A percentile compares a stretch with the other conserved stretches of the same genome.
phyloP scores from a whole-genome alignment of 2,113 vertebrate species.

The Pseudopipra pipra region DNA sequence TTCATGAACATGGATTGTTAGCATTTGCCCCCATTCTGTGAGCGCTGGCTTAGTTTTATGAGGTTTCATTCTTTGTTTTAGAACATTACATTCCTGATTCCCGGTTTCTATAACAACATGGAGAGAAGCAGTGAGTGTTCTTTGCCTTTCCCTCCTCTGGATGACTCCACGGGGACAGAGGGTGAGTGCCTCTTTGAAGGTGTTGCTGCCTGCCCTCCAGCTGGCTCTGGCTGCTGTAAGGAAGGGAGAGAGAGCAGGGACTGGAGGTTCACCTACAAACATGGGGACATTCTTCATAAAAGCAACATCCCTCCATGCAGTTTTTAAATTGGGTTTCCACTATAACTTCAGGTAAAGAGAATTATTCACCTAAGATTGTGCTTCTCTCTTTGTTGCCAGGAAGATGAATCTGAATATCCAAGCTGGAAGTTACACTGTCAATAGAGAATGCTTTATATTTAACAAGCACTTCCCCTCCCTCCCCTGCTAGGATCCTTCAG shows the following conservation, averaged over 20 bases:
- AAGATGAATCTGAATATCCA: neutral
- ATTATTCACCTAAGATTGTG: neutral
- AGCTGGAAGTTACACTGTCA: neutral
- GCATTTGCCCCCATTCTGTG: neutral
- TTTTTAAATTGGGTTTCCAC: neutral
- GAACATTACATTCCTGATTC: slow-evolving; percentile 90
- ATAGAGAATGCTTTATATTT: neutral
- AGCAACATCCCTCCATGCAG: neutral
- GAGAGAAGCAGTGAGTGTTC: slow-evolving; percentile 30
- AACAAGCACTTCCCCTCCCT: neutral
- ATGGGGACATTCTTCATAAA: neutral
- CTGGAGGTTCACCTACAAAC: neutral
- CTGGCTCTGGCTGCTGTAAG: neutral
- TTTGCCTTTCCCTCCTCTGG: slow-evolving; percentile 12
- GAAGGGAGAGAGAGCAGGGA: slow-evolving; percentile 35
- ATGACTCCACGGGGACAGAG: neutral
- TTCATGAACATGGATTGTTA: neutral
- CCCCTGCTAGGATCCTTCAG: neutral
- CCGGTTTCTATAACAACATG: slow-evolving; percentile 87
- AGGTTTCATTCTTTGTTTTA: slow-evolving; percentile 33
- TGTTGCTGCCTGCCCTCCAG: neutral
- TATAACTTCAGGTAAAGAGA: neutral
- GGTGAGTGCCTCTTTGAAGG: neutral
- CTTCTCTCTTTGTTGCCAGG: neutral
- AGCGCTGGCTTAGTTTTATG: neutral